A percentile compares a stretch with the other conserved stretches of the same genome.
These are phyloP conservation scores for Saturnia pavonia DNA, from an alignment of 2,888 invertebrate species.

Conservation along the genomic window DNA sequence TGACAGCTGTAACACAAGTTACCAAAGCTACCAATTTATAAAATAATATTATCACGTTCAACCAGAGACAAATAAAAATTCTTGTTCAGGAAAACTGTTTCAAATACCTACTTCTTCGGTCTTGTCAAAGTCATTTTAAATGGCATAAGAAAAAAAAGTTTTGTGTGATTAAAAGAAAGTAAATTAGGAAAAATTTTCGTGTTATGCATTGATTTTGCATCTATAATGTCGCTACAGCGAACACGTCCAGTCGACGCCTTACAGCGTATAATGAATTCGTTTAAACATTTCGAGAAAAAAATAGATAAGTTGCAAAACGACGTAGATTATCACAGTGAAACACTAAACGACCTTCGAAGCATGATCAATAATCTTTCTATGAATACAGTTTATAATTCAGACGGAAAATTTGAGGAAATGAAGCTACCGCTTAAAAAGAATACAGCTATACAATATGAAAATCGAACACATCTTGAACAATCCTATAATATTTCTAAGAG, in stretches of 20 bases:
- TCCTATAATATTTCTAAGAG: conserved; percentile 34
- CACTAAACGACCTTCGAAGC: conserved; percentile 53
- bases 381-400: conserved; percentile 36
- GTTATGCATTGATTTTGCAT: not conserved
- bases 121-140: conserved; percentile 22
- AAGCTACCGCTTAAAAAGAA: conserved; percentile 37
- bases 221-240: conserved; percentile 38
- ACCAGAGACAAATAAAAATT: too few relatives aligned
- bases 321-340: conserved; percentile 56
- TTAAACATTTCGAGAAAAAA: conserved; percentile 61
- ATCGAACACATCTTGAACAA: conserved; percentile 26
- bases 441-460: conserved; percentile 45
- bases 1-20: not conserved
- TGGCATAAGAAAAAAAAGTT: not conserved
- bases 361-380: conserved; percentile 51
- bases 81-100: too few relatives aligned
- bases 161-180: not conserved
- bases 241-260: conserved; percentile 45
- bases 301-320: conserved; percentile 63
- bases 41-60: not conserved
- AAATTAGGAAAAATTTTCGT: conserved; percentile 16
- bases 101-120: too few relatives aligned
- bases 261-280: conserved; percentile 51
- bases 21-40: not conserved
- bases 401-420: conserved; percentile 32